Percentiles rank a stretch among this genome's conserved stretches.
These are phyloP conservation scores for Gymnoscopelus microlampas DNA, from an alignment of 2,797 vertebrate species.

Conservation along the genomic window DNA sequence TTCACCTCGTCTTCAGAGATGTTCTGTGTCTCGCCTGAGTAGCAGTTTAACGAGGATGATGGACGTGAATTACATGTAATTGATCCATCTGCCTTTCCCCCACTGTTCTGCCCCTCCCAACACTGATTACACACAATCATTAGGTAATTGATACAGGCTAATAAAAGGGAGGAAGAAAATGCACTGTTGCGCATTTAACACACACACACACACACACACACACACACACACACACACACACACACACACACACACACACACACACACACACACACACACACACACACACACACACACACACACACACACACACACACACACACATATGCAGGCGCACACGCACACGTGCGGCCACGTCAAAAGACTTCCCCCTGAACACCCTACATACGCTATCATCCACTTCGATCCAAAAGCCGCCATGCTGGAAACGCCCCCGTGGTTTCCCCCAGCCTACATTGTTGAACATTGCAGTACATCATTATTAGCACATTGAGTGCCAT, in stretches of 20 bases:
- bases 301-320: no score
- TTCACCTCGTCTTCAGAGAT: slow-evolving; percentile 27
- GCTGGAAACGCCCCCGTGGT: no score
- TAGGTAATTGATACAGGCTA: slow-evolving; percentile 49
- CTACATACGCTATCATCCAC: no score
- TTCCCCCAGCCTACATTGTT: no score
- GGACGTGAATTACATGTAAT: slow-evolving; percentile 46
- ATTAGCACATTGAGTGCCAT: no score
- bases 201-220: slow-evolving; percentile 6
- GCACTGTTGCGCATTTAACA: slow-evolving; percentile 36
- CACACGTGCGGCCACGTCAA: no score
- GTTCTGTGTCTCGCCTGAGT: not conserved
- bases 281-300: no score
- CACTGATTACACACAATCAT: slow-evolving; percentile 60
- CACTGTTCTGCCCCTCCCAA: slow-evolving; percentile 34
- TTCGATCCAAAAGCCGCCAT: no score
- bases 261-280: slow-evolving; percentile 1
- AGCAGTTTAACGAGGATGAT: slow-evolving; percentile 34
- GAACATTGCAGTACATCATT: no score
- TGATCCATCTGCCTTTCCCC: slow-evolving; percentile 29
- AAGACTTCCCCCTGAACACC: no score
- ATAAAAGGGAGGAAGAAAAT: slow-evolving; percentile 33
- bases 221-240: slow-evolving; percentile 12
- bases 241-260: slow-evolving; percentile 1
- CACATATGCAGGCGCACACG: no score